These are phyloP conservation scores for Alentia gelatinosa DNA, from an alignment of 2,888 invertebrate species.

Conservation along the genomic window DNA sequence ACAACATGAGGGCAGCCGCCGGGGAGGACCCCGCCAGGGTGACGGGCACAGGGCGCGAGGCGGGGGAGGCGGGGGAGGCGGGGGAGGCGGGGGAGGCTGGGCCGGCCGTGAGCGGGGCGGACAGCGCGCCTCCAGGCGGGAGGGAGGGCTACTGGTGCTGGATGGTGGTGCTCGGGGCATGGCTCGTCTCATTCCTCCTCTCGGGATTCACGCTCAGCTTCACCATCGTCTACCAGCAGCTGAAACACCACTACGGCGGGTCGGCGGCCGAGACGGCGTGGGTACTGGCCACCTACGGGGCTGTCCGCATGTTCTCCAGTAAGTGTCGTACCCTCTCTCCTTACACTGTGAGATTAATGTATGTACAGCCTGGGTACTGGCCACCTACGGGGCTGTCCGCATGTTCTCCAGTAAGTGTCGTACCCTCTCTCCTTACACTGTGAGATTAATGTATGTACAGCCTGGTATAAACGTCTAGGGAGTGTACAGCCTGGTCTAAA, in stretches of 20 bases:
- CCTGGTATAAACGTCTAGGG: no score
- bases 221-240: constrained; percentile 42
- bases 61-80: no score
- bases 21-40: no score
- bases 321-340: neutral
- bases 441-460: no score
- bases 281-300: constrained; percentile 23
- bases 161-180: constrained; percentile 46
- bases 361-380: constrained; percentile 27
- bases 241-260: neutral
- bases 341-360: neutral
- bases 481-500: no score
- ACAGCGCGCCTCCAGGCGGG: no score
- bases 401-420: constrained; percentile 13
- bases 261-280: constrained; percentile 32
- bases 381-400: neutral
- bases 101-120: no score
- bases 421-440: neutral
- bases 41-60: no score
- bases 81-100: no score
- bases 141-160: no score
- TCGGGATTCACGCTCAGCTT: constrained; percentile 7
- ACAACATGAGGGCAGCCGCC: no score
- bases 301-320: constrained; percentile 44
- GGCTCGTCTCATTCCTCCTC: constrained; percentile 1